Percentiles rank a stretch among this genome's conserved stretches.
phyloP scores from a whole-genome alignment of 30 jellyfish, hydroid and myxozoan species.

The Aurelia aurita complex sp. Pacific region DNA sequence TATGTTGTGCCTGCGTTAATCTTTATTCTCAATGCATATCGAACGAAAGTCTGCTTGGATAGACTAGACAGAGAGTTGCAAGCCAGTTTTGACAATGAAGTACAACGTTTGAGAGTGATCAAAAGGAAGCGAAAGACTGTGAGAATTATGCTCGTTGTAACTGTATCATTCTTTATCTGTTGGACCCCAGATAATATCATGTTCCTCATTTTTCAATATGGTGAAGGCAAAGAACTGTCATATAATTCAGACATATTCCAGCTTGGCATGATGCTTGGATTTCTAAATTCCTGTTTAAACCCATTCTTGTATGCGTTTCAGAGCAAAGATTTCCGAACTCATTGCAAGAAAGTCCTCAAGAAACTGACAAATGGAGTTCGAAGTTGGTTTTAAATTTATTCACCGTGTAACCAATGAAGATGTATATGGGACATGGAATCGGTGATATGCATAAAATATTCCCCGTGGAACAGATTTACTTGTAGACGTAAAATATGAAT shows the following conservation, averaged over 20 bases:
- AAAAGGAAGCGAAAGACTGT: slow-evolving; percentile 53
- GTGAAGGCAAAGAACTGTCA: slow-evolving; percentile 23
- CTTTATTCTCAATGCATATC: slow-evolving; percentile 37
- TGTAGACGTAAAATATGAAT: no score
- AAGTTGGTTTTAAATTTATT: no score
- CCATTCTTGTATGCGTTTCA: slow-evolving; percentile 81
- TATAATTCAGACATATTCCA: slow-evolving; percentile 81
- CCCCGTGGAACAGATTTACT: no score
- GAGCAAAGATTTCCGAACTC: slow-evolving; percentile 68
- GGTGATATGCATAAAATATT: no score
- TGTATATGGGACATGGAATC: no score
- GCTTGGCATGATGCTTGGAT: slow-evolving; percentile 63
- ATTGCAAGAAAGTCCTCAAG: slow-evolving; percentile 30
- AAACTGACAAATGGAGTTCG: not conserved
- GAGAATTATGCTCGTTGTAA: slow-evolving; percentile 37
- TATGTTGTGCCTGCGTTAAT: slow-evolving; percentile 61
- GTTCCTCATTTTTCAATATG: slow-evolving; percentile 60
- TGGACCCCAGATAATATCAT: slow-evolving; percentile 77
- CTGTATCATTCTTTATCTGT: slow-evolving; percentile 74
- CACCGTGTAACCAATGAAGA: no score
- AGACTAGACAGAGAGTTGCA: slow-evolving; percentile 19
- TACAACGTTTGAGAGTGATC: not conserved
- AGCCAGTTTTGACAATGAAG: slow-evolving; percentile 4
- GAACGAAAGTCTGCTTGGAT: slow-evolving; percentile 28
- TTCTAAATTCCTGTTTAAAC: slow-evolving; percentile 74